Evolutionary conservation across 2,797 vertebrate genomes (phyloP), one percentile per base, ranked within the genome.

Genomic region (Dendrocincla fuliginosa): DNA sequence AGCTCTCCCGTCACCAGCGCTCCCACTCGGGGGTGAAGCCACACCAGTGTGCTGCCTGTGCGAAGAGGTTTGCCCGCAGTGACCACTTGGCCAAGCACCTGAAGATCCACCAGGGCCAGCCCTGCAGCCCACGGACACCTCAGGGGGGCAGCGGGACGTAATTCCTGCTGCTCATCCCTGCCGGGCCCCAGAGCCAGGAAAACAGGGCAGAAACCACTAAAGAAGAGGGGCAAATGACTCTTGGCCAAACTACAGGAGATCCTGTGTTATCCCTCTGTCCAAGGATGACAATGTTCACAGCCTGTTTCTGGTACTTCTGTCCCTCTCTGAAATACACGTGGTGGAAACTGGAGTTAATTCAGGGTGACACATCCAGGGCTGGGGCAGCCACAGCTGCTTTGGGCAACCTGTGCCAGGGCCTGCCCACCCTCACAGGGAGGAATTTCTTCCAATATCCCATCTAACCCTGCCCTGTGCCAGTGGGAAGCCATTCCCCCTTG

Each of bases 81-180:
- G 97, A 98, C 94, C 97, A 98, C 50, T 46, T 98, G 27, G 96
- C 76, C 89, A 97, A 96, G 57, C 98, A 98, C 59, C 16, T 95
- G 44, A 98, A 88, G 90, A 57, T 95, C 59, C 98, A 98, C 74
- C 57, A 46, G 42, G 79, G 80, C 63, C 96, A 94, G 57, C 77
- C 35, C 46, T 27, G 50, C 59, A 17, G 77, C 83, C 60, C 61
- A 97, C 5, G 97, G 98, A 56, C 97, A n/a, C 69, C 75, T 6
- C 67, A 41, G 24, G 74, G 32, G 3, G 11, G 53, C 7, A 33
- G 57, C 78, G 77, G 81, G 24, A 61, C n/a, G 39, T 80, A 30
- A 93, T 39, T 35, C 68, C 28, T 25, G 67, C 47, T 33, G 63
- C 61, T 68, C 28, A 0, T 59, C 83, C 56, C 80, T 5, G 59